Evolutionary conservation across 1,140 invertebrate species (phyloP), one percentile per base, ranked within the genome.

Genomic region (Oncopodura yosiiana): DNA sequence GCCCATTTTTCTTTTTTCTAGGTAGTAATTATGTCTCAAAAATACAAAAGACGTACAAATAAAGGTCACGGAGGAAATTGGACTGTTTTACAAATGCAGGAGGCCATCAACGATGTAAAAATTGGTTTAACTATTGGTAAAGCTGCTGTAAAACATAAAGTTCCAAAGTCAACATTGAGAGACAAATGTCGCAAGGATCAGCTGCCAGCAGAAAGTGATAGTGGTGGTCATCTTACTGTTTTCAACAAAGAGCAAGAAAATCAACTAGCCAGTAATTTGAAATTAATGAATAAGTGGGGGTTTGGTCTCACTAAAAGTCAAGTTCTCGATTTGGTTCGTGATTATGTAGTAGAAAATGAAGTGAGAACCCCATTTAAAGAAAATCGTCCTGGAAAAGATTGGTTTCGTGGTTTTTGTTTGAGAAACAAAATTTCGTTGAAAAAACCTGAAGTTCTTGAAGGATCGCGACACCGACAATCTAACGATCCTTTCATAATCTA

Each of bases 371-470:
- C 11, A 8, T 71, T 71, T 60, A 69, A 67, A 59, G 56, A 69
- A 64, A 64, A 59, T 12, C 58, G 51, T 37, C 70, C 70, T 24
- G 69, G 69, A 6, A 49, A 68, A 23, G 68, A 69, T 23, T 72
- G 66, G 67, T 71, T 71, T 53, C 21, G 52, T 14, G 36, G 42
- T 19, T 72, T 72, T 55, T 61, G 58, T 53, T 56, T 65, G 52
- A 55, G 69, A 12, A 57, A 71, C 34, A 45, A 60, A 36, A 44
- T 71, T 2, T 67, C 66, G 2, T 45, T 68, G 12, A 70, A 69
- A 63, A 70, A 67, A 53, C 67, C 69, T 21, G 57, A 62, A 60
- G 19, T 46, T 27, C 23, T 56, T 14, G 54, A 56, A 42, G n/a
- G 21, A 18, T 26, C 30, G n/a, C 12, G 54, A 30, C 21, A n/a